These are phyloP conservation scores for Hymenochirus boettgeri DNA, from an alignment of 2,113 vertebrate genomes.

Conservation along the genomic window DNA sequence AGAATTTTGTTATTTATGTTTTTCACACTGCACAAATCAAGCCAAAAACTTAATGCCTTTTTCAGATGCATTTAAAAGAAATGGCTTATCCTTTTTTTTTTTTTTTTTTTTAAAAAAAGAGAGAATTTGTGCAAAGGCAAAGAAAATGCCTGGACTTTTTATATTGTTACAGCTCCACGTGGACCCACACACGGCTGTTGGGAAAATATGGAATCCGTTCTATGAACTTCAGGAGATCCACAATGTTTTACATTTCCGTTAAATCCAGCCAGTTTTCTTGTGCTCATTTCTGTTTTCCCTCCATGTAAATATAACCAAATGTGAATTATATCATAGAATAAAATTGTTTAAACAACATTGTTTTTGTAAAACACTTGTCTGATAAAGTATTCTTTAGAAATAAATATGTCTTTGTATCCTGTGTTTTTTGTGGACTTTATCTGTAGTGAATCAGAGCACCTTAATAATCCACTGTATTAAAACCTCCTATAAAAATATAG, in stretches of 20 bases:
- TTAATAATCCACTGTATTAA: no score
- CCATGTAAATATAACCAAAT: slow-evolving; percentile 20
- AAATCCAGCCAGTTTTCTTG: neutral
- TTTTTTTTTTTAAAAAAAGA: neutral
- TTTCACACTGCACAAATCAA: neutral
- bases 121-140: slow-evolving; percentile 14
- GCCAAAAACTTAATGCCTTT: neutral
- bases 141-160: neutral
- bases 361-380: slow-evolving; percentile 18
- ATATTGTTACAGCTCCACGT: neutral
- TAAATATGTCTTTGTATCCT: neutral
- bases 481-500: no score
- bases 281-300: slow-evolving; percentile 6
- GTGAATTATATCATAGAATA: slow-evolving; percentile 9
- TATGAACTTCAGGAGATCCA: slow-evolving; percentile 6
- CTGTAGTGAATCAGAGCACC: no score
- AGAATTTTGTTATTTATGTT: slow-evolving; percentile 8
- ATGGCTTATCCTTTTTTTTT: neutral
- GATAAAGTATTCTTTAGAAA: slow-evolving; percentile 13
- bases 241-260: neutral
- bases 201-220: neutral
- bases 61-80: neutral
- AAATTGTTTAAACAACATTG: neutral
- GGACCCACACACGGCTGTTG: neutral
- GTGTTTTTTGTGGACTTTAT: no score